Conservation (phyloP, 2,888 invertebrate species). For the Lasioglossum vierecki region DNA sequence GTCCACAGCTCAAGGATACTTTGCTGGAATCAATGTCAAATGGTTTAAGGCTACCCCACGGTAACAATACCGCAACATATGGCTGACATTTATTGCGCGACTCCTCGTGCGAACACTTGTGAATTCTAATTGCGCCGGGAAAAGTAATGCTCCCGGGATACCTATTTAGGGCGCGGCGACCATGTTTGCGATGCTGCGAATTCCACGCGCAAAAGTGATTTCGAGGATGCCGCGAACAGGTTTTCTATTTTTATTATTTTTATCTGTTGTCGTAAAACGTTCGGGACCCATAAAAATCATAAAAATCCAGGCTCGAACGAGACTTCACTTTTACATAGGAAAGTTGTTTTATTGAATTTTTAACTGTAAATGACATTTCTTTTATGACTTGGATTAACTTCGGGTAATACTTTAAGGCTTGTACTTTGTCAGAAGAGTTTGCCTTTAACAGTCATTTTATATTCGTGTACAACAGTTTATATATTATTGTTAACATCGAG, state of each 20-base stretch:
- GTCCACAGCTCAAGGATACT: not conserved
- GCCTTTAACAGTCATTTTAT: not conserved
- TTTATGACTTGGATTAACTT: not conserved
- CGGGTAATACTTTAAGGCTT: not conserved
- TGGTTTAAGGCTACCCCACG: not conserved
- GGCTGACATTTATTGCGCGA: conserved; percentile 10
- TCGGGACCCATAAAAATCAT: not conserved
- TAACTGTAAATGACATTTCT: not conserved
- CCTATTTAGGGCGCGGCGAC: conserved; percentile 5
- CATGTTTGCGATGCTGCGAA: not conserved
- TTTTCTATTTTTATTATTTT: not conserved
- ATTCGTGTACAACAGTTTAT: not conserved
- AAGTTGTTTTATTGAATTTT: not conserved
- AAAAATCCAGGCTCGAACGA: not conserved
- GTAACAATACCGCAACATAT: not conserved
- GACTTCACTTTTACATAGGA: not conserved
- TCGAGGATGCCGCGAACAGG: not conserved
- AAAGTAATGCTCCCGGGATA: not conserved
- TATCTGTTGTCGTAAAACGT: not conserved
- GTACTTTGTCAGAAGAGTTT: not conserved
- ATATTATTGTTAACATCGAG: not conserved
- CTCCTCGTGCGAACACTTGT: not conserved
- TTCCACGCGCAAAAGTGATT: not conserved
- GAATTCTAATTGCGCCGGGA: conserved; percentile 5
- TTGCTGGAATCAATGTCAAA: conserved; percentile 33